A percentile compares a stretch with the other conserved stretches of the same genome.
phyloP scores from a whole-genome alignment of 2,797 vertebrate species.

The Pachyuromys duprasi region DNA sequence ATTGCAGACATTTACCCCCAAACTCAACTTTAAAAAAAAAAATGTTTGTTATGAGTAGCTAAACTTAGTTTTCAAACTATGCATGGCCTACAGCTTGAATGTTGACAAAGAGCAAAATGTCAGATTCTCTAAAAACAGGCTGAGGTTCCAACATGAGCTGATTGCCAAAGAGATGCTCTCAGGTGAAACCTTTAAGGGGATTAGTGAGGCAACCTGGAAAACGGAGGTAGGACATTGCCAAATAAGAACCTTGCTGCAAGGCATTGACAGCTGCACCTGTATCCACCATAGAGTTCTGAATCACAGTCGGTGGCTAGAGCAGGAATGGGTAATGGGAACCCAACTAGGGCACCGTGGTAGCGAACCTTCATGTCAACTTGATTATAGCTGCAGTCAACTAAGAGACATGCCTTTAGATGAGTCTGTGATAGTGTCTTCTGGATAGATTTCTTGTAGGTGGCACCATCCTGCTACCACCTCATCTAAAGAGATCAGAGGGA shows the following conservation, averaged over 20 bases:
- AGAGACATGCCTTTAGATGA: not conserved
- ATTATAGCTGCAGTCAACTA: not conserved
- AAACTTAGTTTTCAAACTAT: constrained; percentile 44
- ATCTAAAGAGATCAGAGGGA: not conserved
- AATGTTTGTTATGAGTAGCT: not conserved
- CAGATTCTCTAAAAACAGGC: not conserved
- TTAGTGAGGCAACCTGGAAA: not conserved
- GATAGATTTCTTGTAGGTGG: too few relatives aligned
- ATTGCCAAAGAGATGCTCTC: not conserved
- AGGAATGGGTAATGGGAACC: not conserved
- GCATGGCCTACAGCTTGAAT: not conserved
- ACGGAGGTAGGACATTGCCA: not conserved
- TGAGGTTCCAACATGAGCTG: not conserved
- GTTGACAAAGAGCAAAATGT: constrained; percentile 3
- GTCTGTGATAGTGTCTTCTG: not conserved
- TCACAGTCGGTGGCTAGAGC: not conserved
- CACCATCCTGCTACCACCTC: too few relatives aligned
- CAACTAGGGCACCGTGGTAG: not conserved
- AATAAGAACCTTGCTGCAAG: not conserved
- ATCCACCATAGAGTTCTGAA: not conserved
- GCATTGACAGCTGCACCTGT: not conserved
- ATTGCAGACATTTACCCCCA: not conserved
- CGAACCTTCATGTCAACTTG: not conserved
- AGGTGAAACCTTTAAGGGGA: not conserved
- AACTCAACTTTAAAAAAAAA: too few relatives aligned